Percentiles rank a stretch among this genome's conserved stretches.
Evolutionary conservation across 1,140 invertebrate genomes (phyloP).

Genomic region (Plodia interpunctella): DNA sequence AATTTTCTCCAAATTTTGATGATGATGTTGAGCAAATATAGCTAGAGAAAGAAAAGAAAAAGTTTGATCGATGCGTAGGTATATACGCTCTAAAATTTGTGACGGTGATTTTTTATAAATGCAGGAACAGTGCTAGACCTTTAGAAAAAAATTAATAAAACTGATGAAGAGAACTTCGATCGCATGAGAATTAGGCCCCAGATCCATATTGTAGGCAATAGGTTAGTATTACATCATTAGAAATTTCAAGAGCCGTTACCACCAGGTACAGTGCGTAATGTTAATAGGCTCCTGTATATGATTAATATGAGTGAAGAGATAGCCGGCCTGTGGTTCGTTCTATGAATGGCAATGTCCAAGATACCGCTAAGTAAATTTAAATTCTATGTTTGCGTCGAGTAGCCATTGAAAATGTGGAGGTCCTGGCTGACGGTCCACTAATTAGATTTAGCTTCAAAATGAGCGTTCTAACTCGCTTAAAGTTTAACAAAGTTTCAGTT

Average conservation of each 20-base stretch:
- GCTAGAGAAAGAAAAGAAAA: too few species aligned
- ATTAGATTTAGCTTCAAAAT: slow-evolving; percentile 66
- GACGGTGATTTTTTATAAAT: too few species aligned
- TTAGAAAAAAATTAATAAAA: too few species aligned
- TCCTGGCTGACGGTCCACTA: slow-evolving; percentile 53
- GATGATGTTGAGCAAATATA: too few species aligned
- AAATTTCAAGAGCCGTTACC: slow-evolving; percentile 13
- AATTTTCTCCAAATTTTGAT: too few species aligned
- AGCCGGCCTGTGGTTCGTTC: slow-evolving; percentile 25
- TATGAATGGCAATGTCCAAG: slow-evolving; percentile 57
- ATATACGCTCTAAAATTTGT: too few species aligned
- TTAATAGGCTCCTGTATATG: slow-evolving; percentile 29
- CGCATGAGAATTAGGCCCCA: too few species aligned
- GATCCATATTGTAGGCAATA: neutral
- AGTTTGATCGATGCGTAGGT: too few species aligned
- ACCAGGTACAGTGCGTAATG: slow-evolving; percentile 15
- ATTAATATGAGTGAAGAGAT: slow-evolving; percentile 62
- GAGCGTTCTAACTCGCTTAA: slow-evolving; percentile 56
- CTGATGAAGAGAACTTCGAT: too few species aligned
- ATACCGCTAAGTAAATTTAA: slow-evolving; percentile 72
- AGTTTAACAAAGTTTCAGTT: slow-evolving; percentile 51
- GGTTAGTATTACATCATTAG: slow-evolving; percentile 10
- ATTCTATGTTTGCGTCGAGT: slow-evolving; percentile 54
- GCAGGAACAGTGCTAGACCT: too few species aligned
- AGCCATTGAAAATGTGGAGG: slow-evolving; percentile 70